phyloP scores from a whole-genome alignment of 35 echinoderm and acorn worm genomes.

The Lytechinus pictus region DNA sequence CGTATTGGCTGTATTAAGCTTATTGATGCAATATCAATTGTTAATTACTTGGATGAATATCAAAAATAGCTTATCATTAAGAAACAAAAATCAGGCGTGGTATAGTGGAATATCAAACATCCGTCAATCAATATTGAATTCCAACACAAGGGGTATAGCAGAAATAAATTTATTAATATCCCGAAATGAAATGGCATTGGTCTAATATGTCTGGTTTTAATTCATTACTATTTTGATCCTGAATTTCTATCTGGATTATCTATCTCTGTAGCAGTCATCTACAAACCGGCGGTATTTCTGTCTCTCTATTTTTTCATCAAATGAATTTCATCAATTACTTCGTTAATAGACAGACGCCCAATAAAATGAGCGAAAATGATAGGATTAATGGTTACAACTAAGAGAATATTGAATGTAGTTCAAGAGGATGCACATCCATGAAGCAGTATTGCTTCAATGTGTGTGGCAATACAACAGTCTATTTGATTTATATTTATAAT shows the following conservation, averaged over 20 bases:
- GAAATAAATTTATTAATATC: not conserved
- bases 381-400: not conserved
- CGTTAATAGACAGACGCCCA: not conserved
- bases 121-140: not conserved
- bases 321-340: not conserved
- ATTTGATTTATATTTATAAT: not conserved
- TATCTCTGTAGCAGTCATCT: not conserved
- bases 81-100: no score
- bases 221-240: not conserved
- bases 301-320: not conserved
- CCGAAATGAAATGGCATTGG: not conserved
- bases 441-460: not conserved
- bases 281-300: not conserved
- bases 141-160: not conserved
- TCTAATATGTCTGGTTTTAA: not conserved
- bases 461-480: not conserved
- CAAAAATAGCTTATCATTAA: no score
- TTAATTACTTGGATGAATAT: not conserved
- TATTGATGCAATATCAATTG: not conserved
- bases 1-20: no score
- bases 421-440: not conserved
- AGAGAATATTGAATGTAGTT: not conserved
- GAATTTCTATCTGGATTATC: not conserved
- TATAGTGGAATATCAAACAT: not conserved
- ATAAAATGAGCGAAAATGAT: not conserved